A percentile compares a stretch with the other conserved stretches of the same genome.
Conservation (phyloP, 2,888 invertebrate species). For the Spodoptera exigua region DNA sequence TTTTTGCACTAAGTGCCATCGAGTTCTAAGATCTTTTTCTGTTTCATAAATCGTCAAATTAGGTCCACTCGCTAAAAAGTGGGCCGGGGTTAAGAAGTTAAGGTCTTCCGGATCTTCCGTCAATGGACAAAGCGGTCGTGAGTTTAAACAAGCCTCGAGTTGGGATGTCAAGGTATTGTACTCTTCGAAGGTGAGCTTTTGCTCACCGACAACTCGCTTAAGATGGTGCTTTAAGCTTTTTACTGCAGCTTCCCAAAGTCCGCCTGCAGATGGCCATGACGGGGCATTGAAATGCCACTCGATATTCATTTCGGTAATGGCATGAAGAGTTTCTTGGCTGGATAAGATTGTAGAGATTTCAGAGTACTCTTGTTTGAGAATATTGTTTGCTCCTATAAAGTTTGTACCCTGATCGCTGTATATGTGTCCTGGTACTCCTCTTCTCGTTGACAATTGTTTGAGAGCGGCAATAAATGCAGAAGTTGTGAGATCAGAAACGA, state of each 20-base stretch:
- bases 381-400: slow-evolving; percentile 22
- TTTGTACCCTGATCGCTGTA: slow-evolving; percentile 20
- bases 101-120: too few species aligned
- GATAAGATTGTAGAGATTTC: slow-evolving; percentile 13
- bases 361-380: slow-evolving; percentile 9
- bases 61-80: slow-evolving; percentile 3
- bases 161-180: not conserved
- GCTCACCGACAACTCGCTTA: slow-evolving; percentile 1
- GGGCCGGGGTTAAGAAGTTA: slow-evolving; percentile 1
- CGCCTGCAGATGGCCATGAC: too few species aligned
- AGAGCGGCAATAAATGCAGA: slow-evolving; percentile 11
- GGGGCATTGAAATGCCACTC: too few species aligned
- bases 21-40: slow-evolving; percentile 1
- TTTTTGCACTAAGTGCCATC: slow-evolving; percentile 6
- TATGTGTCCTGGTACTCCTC: slow-evolving; percentile 17
- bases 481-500: slow-evolving; percentile 12
- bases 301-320: not conserved
- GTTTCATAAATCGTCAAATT: not conserved
- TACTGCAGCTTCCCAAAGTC: too few species aligned
- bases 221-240: slow-evolving; percentile 6
- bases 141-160: slow-evolving; percentile 7
- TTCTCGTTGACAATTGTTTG: slow-evolving; percentile 13
- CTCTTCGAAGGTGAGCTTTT: slow-evolving; percentile 3
- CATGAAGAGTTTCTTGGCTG: not conserved
- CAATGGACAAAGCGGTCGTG: slow-evolving; percentile 1